phyloP scores from a whole-genome alignment of 2,797 vertebrate species.

The Poecile montanus region DNA sequence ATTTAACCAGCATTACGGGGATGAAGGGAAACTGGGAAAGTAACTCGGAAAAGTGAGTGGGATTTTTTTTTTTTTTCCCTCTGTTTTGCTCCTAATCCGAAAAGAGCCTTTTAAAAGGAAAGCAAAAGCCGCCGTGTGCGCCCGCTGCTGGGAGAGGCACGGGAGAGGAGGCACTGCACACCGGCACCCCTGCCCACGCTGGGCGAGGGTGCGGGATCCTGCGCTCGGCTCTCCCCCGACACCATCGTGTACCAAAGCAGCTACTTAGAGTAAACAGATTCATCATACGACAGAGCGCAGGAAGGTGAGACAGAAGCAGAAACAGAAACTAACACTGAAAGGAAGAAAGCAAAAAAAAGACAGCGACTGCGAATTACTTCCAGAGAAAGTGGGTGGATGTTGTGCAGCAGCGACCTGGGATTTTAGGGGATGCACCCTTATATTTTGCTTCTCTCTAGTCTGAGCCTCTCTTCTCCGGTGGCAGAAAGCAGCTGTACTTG shows the following conservation, averaged over 20 bases:
- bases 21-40: slow-evolving; percentile 19
- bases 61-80: neutral
- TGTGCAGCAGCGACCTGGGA: neutral
- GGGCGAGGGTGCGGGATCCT: neutral
- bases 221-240: neutral
- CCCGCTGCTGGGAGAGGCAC: neutral
- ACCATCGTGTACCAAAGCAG: neutral
- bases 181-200: neutral
- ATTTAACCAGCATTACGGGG: neutral
- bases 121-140: neutral
- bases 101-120: neutral
- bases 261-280: neutral
- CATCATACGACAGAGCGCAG: slow-evolving; percentile 1
- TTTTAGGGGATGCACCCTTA: slow-evolving; percentile 23
- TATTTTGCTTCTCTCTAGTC: slow-evolving; percentile 2
- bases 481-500: neutral
- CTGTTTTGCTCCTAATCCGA: neutral
- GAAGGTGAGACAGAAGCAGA: slow-evolving; percentile 17
- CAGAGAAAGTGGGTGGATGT: slow-evolving; percentile 50
- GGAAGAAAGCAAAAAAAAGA: neutral
- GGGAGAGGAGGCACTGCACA: neutral
- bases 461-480: neutral
- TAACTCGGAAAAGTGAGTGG: slow-evolving; percentile 42
- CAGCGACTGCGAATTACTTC: slow-evolving; percentile 5
- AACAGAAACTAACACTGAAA: slow-evolving; percentile 7